A percentile compares a stretch with the other conserved stretches of the same genome.
Evolutionary conservation across 2,797 vertebrate species (phyloP).

Genomic region (Balearica regulorum): DNA sequence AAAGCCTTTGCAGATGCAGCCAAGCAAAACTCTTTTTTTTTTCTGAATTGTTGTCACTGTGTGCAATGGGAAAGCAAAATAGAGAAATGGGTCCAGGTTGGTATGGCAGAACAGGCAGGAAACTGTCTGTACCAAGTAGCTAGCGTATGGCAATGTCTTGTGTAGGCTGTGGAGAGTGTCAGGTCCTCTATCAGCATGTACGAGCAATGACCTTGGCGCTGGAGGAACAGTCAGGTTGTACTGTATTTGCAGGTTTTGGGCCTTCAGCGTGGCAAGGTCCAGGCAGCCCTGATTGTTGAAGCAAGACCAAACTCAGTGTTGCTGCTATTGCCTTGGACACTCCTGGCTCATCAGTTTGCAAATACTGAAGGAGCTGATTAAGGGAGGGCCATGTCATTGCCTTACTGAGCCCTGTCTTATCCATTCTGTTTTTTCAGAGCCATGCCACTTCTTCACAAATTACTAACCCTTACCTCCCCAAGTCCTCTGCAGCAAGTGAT

Average conservation of each 20-base stretch:
- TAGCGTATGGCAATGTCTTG: background rate
- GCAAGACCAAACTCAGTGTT: background rate
- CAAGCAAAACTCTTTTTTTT: background rate
- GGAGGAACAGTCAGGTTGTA: background rate
- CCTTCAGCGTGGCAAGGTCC: background rate
- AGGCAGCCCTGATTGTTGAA: background rate
- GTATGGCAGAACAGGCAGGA: background rate
- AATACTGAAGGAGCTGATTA: background rate
- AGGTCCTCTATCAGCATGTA: background rate
- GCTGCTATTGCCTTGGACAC: background rate
- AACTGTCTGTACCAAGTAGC: background rate
- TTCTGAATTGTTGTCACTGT: too few species aligned
- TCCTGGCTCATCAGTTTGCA: background rate
- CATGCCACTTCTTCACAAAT: background rate
- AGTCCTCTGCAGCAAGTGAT: background rate
- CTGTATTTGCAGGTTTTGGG: background rate
- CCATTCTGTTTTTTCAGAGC: background rate
- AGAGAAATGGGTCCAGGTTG: background rate
- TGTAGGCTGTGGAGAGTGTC: background rate
- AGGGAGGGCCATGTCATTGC: background rate
- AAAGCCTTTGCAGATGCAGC: background rate
- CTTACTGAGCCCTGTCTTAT: background rate
- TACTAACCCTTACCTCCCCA: background rate
- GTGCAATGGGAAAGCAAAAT: background rate
- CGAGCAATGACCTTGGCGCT: background rate